phyloP scores from a whole-genome alignment of 2,888 invertebrate genomes.

The Aspidapion aeneum region DNA sequence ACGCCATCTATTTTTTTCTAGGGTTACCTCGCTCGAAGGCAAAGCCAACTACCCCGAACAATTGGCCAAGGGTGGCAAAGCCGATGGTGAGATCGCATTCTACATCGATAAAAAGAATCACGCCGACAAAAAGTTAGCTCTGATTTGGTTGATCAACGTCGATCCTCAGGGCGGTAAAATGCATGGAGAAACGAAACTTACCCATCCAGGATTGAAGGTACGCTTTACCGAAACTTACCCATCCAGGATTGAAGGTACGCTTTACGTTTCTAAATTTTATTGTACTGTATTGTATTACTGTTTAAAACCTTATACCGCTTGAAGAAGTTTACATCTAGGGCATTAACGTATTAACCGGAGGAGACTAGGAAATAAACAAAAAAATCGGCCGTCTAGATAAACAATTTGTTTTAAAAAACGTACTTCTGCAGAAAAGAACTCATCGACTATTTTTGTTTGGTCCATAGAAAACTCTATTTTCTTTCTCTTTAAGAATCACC shows the following conservation, averaged over 20 bases:
- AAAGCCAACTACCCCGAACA: slow-evolving; percentile 31
- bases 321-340: too few species aligned
- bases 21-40: slow-evolving; percentile 59
- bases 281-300: slow-evolving; percentile 11
- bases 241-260: slow-evolving; percentile 55
- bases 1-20: not conserved
- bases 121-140: slow-evolving; percentile 63
- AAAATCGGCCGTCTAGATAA: too few species aligned
- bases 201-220: slow-evolving; percentile 58
- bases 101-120: slow-evolving; percentile 69
- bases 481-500: too few species aligned
- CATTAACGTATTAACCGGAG: too few species aligned
- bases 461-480: too few species aligned
- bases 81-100: slow-evolving; percentile 60
- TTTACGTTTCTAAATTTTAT: not conserved
- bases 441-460: too few species aligned
- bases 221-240: slow-evolving; percentile 54
- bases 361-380: too few species aligned
- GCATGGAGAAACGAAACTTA: slow-evolving; percentile 59
- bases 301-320: too few species aligned
- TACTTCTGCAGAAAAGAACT: too few species aligned
- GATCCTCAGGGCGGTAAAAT: slow-evolving; percentile 51
- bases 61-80: slow-evolving; percentile 51
- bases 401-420: too few species aligned
- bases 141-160: slow-evolving; percentile 54